These are phyloP conservation scores for Pygoscelis antarcticus DNA, from an alignment of 2,113 vertebrate genomes.

Conservation along the genomic window DNA sequence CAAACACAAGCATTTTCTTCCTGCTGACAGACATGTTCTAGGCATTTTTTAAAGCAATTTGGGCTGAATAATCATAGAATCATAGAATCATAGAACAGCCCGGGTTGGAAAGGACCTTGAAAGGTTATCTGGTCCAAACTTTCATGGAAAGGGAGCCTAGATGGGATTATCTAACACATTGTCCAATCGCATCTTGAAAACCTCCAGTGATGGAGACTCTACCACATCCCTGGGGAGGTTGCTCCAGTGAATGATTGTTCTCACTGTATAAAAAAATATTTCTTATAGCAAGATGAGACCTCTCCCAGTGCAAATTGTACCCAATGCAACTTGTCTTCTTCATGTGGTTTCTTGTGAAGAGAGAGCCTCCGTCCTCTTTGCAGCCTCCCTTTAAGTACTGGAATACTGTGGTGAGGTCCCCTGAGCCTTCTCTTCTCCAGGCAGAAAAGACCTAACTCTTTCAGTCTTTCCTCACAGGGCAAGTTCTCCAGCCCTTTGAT, in stretches of 20 bases:
- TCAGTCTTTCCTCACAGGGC: neutral
- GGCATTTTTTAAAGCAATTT: neutral
- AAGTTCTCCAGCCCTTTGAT: neutral
- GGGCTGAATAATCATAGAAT: neutral
- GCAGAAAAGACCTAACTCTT: neutral
- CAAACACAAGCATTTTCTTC: neutral
- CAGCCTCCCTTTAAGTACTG: neutral
- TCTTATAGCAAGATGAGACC: neutral
- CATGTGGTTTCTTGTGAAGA: neutral
- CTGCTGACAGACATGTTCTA: neutral
- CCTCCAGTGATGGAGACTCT: neutral
- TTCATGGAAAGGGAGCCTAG: neutral
- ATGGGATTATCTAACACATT: neutral
- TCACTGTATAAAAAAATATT: neutral
- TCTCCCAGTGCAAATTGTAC: neutral
- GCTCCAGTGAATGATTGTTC: neutral
- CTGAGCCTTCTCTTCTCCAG: neutral
- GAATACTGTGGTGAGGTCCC: neutral
- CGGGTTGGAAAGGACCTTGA: neutral
- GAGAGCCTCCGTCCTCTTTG: accelerated
- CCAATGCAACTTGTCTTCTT: neutral
- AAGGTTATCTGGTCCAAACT: neutral
- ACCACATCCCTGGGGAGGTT: neutral
- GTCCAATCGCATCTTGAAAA: neutral
- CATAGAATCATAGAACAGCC: neutral